Base-by-base conservation (phyloP, 2,113 vertebrate species). In the Python bivittatus region DNA sequence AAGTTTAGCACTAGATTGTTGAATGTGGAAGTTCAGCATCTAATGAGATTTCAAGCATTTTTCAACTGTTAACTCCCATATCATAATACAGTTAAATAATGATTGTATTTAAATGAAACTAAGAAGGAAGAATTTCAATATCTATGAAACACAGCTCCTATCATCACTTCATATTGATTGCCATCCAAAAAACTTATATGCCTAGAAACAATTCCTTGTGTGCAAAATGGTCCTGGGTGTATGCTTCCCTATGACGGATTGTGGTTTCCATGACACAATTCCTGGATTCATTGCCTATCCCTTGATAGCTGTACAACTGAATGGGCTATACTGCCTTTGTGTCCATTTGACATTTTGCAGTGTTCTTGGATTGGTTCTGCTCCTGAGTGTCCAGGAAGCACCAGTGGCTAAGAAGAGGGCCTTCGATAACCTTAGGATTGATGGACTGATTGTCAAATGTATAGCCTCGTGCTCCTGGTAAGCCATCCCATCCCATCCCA, bases 1-100 rank as follows among this genome's bases (percentile, higher is more conserved):
- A 96, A 95, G 17, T 56, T 64, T 88, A 5, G 12, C 84, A 25
- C 79, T 92, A 56, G 29, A 93, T 91, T 93, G 86, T 0, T 3
- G 56, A 25, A 1, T 57, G 6, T 7, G n/a, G n/a, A 88, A 83
- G 38, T 79, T 88, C 53, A 20, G 23, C 42, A 89, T 29, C 15
- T 4, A 92, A 38, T 33, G 11, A 11, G 56, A 83, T 52, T 79
- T 53, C 58, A 92, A 57, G 17, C 72, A 79, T 60, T 11, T 88
- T 42, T 88, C 91, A 88, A 2, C n/a, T 61, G 12, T 33, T 84
- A n/a, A 88, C 42, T 87, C 7, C 22, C 48, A 27, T 12, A 33
- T 8, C 1, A 13, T 9, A 68, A n/a, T 23, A 23, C 7, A 79
- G 29, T n/a, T 56, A 33, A 48, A 54, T 68, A 53, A 88, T 44